Base-by-base conservation (phyloP, 1,140 invertebrate genomes). In the Drosophila repleta region DNA sequence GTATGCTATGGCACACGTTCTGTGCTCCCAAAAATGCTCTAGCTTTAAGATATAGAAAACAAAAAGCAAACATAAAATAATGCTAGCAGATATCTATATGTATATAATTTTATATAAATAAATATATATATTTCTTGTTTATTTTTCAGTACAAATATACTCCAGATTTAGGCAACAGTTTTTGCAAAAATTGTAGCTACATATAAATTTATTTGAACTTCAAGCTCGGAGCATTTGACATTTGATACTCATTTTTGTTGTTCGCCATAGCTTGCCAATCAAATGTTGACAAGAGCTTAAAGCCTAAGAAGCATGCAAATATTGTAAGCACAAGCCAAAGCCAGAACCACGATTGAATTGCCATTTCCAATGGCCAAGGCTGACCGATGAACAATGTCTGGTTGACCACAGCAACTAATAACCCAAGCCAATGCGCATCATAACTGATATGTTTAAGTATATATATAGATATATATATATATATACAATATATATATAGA, bases 381-480 rank as follows among this genome's bases (percentile, higher is more conserved):
- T 15, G 35, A 7, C 8, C 17, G 4, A 21, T 3, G 60, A 24
- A 35, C 11, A 55, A 56, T 49, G 35, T 56, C 43, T 39, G 58
- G 41, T 17, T 55, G 43, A 65, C 60, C 29, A 41, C 17, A 45
- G 35, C 35, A 65, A 26, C 63, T 71, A 65, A 69, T 53, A 69
- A 46, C 37, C 15, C n/a, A 61, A 61, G 15, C 24, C 51, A 26
- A 41, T 3, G 32, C 35, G 6, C 39, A 35, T 61, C 46, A 60
- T 24, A 64, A 46, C 18, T 55, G 11, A 17, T 26, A 35, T 24
- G 18, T 6, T 10, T 39, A 13, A 15, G 18, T 29, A 43, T 39
- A 32, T 32, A 32, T 32, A 32, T 32, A 32, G 10, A 0, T 35
- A 3, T 35, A 35, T 35, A 35, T 35, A 35, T 35, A 2, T 2